A percentile compares a stretch with the other conserved stretches of the same genome.
Conservation (phyloP, 2,888 invertebrate species). For the Melinopterus prodromus region DNA sequence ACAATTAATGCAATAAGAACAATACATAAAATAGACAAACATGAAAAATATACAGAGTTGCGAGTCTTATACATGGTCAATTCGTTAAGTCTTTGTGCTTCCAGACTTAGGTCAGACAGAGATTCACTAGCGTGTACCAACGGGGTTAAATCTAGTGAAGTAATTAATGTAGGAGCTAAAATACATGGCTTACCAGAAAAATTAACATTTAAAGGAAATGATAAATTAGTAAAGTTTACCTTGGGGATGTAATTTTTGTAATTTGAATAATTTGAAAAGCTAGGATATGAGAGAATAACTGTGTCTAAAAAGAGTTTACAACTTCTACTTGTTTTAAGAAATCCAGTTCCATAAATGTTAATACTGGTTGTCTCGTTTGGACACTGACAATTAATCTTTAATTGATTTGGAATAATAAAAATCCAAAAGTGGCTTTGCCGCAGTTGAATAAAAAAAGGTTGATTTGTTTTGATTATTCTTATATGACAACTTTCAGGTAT, state of each 20-base stretch:
- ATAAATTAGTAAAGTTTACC: no score
- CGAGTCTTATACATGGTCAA: no score
- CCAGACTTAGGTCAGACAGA: no score
- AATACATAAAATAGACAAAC: no score
- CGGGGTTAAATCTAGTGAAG: no score
- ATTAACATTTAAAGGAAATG: no score
- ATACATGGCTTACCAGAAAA: no score
- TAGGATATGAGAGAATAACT: constrained; percentile 14
- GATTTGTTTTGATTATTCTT: background rate
- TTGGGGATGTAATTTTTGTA: background rate
- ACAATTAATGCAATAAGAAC: no score
- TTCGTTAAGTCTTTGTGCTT: no score
- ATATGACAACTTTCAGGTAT: background rate
- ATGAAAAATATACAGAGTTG: no score
- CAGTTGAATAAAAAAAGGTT: constrained; percentile 14
- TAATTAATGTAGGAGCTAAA: no score
- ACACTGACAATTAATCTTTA: constrained; percentile 8
- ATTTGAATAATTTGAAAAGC: background rate
- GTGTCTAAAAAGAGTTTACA: constrained; percentile 16
- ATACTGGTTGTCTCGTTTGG: background rate
- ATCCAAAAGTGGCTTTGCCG: constrained; percentile 9
- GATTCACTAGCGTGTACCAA: no score
- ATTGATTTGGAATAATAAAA: background rate
- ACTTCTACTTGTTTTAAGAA: background rate
- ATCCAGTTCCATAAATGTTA: constrained; percentile 15